These are phyloP conservation scores for Azorinus chamasolen DNA, from an alignment of 2,888 invertebrate genomes.

Conservation along the genomic window DNA sequence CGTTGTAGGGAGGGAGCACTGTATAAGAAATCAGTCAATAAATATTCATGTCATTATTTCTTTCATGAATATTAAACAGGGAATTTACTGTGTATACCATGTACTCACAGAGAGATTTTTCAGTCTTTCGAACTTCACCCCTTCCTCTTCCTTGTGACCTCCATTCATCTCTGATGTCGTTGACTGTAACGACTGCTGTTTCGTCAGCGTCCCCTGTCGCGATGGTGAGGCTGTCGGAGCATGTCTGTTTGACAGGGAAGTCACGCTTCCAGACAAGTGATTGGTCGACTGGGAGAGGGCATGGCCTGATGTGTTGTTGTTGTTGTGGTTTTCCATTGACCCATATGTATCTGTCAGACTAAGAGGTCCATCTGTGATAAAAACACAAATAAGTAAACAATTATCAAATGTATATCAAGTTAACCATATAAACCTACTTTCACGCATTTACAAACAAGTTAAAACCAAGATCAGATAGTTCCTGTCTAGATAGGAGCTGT, in stretches of 20 bases:
- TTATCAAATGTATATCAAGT: not conserved
- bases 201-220: conserved; percentile 40
- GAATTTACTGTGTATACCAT: too few species aligned
- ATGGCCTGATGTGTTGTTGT: conserved; percentile 48
- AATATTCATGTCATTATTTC: too few species aligned
- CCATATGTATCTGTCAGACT: conserved; percentile 76
- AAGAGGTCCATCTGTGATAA: conserved; percentile 78
- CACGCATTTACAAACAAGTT: too few species aligned
- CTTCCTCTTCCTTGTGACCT: conserved; percentile 41
- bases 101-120: conserved; percentile 54
- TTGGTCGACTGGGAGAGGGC: conserved; percentile 57
- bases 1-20: too few species aligned
- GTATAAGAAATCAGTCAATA: too few species aligned
- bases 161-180: conserved; percentile 57
- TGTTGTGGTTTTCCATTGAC: conserved; percentile 52
- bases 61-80: too few species aligned
- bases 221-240: conserved; percentile 51
- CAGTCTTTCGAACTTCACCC: conserved; percentile 60
- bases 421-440: not conserved
- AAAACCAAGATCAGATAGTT: too few species aligned
- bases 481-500: too few species aligned
- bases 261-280: conserved; percentile 61
- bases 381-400: conserved; percentile 1
- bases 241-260: conserved; percentile 58
- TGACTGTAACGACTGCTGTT: conserved; percentile 54